A percentile compares a stretch with the other conserved stretches of the same genome.
Evolutionary conservation across 1,140 invertebrate species (phyloP).

Genomic region (Plectrocnemia conspersa): DNA sequence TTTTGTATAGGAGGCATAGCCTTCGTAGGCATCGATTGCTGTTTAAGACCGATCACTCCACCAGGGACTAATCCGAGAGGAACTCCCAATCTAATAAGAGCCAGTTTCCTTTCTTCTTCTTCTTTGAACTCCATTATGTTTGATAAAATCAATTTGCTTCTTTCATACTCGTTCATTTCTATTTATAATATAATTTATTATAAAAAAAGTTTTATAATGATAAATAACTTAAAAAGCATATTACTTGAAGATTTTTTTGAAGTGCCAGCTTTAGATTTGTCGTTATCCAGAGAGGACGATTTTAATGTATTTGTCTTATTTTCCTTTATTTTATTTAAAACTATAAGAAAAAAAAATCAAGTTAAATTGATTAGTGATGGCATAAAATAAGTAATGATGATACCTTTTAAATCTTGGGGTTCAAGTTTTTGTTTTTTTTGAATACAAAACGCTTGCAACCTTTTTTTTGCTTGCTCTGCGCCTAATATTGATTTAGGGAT

Average conservation of each 20-base stretch:
- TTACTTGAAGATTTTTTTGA: no score
- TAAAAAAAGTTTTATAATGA: neutral
- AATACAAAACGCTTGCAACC: slow-evolving; percentile 47
- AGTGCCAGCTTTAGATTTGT: no score
- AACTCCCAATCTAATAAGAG: slow-evolving; percentile 40
- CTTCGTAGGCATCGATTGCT: slow-evolving; percentile 47
- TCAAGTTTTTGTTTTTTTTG: slow-evolving; percentile 49
- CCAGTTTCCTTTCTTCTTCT: slow-evolving; percentile 15
- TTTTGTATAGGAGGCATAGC: slow-evolving; percentile 45
- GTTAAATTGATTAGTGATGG: no score
- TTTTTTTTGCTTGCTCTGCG: slow-evolving; percentile 45
- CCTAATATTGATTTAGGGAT: slow-evolving; percentile 42
- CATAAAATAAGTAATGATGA: no score
- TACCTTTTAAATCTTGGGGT: no score
- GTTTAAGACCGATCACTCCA: slow-evolving; percentile 38
- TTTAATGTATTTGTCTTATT: no score
- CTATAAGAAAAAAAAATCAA: no score
- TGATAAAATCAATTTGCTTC: neutral
- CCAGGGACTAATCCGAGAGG: slow-evolving; percentile 41
- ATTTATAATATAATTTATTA: neutral
- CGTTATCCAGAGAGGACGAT: no score
- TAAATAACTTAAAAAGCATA: neutral
- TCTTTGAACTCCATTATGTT: slow-evolving; percentile 11
- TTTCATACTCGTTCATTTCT: slow-evolving; percentile 9
- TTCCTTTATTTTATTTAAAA: no score